Percentiles rank a stretch among this genome's conserved stretches.
phyloP scores from a whole-genome alignment of 1,140 invertebrate species.

The Lordiphosa mommai region DNA sequence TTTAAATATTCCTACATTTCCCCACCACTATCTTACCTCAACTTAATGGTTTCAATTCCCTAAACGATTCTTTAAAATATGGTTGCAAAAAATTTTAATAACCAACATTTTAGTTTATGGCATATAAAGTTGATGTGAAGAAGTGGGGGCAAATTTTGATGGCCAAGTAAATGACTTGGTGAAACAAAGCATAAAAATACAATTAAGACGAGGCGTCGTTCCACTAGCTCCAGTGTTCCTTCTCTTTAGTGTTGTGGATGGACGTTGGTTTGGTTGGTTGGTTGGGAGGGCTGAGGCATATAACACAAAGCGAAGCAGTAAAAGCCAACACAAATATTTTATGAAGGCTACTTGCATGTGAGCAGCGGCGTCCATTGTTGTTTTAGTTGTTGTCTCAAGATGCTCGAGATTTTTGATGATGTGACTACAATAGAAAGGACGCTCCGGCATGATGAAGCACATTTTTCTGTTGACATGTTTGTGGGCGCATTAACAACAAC shows the following conservation, averaged over 20 bases:
- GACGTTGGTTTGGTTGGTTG: neutral
- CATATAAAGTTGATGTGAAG: neutral
- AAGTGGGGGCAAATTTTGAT: slow-evolving; percentile 31
- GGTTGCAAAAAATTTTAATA: neutral
- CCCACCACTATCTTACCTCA: too few relatives aligned
- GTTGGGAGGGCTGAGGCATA: neutral
- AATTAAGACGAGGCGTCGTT: slow-evolving; percentile 31
- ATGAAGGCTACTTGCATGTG: slow-evolving; percentile 43
- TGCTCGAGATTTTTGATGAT: slow-evolving; percentile 50
- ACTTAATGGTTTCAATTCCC: too few relatives aligned
- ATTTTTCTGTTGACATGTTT: slow-evolving; percentile 14
- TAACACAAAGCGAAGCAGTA: slow-evolving; percentile 32
- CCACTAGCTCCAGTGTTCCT: too few relatives aligned
- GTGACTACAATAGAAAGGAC: slow-evolving; percentile 48
- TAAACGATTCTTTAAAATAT: too few relatives aligned
- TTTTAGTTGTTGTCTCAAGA: slow-evolving; percentile 24
- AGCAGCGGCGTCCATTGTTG: slow-evolving; percentile 13
- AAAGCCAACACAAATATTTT: slow-evolving; percentile 37
- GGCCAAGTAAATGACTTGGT: slow-evolving; percentile 41
- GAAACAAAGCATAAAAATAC: slow-evolving; percentile 27
- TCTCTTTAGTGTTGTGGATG: neutral
- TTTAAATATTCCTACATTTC: too few relatives aligned
- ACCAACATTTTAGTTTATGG: neutral
- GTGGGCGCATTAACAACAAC: neutral
- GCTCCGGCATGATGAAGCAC: slow-evolving; percentile 13